Percentiles rank a stretch among this genome's conserved stretches.
Conservation (phyloP, 2,888 invertebrate species). For the Mesochorus sp. region DNA sequence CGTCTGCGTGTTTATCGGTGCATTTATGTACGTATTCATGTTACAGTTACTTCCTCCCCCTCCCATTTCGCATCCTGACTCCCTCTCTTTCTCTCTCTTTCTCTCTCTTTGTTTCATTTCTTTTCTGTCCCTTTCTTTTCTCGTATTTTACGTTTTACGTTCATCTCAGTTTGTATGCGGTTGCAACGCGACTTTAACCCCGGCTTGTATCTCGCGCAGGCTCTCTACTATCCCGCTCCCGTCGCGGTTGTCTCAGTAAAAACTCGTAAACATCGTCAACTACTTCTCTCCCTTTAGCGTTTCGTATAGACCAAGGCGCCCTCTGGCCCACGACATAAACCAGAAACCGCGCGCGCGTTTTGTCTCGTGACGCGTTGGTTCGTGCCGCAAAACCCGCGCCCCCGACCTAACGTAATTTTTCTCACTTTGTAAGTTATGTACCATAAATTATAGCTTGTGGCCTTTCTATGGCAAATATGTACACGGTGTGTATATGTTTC, state of each 20-base stretch:
- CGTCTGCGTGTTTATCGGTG: slow-evolving; percentile 40
- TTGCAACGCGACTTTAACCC: not conserved
- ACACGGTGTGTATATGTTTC: slow-evolving; percentile 31
- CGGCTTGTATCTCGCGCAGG: not conserved
- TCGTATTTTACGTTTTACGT: not conserved
- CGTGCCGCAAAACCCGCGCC: slow-evolving; percentile 67
- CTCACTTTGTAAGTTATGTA: slow-evolving; percentile 79
- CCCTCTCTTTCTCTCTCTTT: not conserved
- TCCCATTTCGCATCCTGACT: not conserved
- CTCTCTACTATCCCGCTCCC: not conserved
- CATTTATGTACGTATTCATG: slow-evolving; percentile 44
- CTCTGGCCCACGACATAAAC: slow-evolving; percentile 68
- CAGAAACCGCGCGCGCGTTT: too few species aligned
- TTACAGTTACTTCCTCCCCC: slow-evolving; percentile 13
- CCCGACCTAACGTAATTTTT: slow-evolving; percentile 78
- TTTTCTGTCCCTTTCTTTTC: not conserved
- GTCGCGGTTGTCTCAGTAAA: slow-evolving; percentile 59
- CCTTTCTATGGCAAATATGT: slow-evolving; percentile 47
- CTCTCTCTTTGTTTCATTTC: slow-evolving; percentile 4
- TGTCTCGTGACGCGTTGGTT: slow-evolving; percentile 72
- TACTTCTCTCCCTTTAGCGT: slow-evolving; percentile 36
- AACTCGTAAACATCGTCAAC: slow-evolving; percentile 76
- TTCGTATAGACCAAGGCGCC: slow-evolving; percentile 48
- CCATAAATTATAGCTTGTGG: slow-evolving; percentile 76
- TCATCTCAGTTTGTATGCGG: slow-evolving; percentile 20